Conservation (phyloP, 2,797 vertebrate genomes). For the Semaprochilodus insignis region DNA sequence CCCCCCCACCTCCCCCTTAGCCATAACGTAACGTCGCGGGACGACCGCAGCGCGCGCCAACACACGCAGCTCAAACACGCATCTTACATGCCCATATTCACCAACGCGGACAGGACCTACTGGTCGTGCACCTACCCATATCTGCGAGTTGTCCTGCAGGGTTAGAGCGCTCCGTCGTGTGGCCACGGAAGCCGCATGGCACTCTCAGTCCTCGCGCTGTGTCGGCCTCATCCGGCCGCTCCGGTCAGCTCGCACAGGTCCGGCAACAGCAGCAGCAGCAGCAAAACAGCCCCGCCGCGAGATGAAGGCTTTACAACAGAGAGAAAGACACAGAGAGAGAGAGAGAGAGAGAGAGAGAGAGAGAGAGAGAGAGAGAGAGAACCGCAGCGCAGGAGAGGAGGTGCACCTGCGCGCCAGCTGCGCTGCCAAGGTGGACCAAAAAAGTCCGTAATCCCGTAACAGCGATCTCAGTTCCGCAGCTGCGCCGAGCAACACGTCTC, state of each 20-base stretch:
- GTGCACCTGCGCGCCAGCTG: neutral
- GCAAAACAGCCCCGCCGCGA: too few relatives aligned
- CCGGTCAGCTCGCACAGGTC: neutral
- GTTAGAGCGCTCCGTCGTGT: constrained; percentile 40
- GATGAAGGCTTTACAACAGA: too few relatives aligned
- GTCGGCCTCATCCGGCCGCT: constrained; percentile 1
- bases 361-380: too few relatives aligned
- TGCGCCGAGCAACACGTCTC: constrained; percentile 56
- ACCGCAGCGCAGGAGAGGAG: neutral
- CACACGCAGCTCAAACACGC: neutral
- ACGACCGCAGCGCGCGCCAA: neutral
- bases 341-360: too few relatives aligned
- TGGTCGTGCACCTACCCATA: constrained; percentile 76
- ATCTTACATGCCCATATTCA: neutral
- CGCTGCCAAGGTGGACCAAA: neutral
- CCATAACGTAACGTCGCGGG: neutral
- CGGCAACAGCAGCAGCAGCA: neutral
- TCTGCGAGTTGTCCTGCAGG: constrained; percentile 69
- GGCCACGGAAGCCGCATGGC: constrained; percentile 75
- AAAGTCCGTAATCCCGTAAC: neutral
- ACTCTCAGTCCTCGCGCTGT: constrained; percentile 43
- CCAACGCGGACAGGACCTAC: neutral
- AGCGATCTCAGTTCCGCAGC: constrained; percentile 46
- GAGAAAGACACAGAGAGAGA: neutral
- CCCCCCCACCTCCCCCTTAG: neutral